These are phyloP conservation scores for Ailuropoda melanoleuca DNA, from an alignment of 2,113 vertebrate genomes.

Conservation along the genomic window DNA sequence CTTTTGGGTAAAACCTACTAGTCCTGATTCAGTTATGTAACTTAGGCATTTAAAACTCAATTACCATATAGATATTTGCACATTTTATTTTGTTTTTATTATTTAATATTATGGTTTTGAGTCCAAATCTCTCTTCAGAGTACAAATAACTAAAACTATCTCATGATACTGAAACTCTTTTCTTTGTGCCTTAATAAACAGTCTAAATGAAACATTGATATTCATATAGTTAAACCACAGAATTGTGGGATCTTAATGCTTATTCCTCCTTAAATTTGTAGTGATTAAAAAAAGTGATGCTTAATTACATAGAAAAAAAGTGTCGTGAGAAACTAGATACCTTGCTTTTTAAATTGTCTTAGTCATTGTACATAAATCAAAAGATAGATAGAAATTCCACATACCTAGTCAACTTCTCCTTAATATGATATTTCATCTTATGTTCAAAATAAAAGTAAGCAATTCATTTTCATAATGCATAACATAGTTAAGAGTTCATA, in stretches of 20 bases:
- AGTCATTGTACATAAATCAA: neutral
- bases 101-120: neutral
- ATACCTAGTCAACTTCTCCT: neutral
- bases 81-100: neutral
- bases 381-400: neutral
- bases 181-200: neutral
- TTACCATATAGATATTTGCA: neutral
- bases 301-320: neutral
- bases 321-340: neutral
- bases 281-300: neutral
- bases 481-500: neutral
- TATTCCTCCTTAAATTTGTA: neutral
- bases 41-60: neutral
- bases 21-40: neutral
- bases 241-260: neutral
- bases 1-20: neutral
- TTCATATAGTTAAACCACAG: neutral
- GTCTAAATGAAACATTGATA: neutral
- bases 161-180: neutral
- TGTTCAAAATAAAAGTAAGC: neutral
- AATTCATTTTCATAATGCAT: neutral
- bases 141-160: neutral
- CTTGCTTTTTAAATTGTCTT: neutral
- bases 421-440: neutral
- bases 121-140: neutral